phyloP scores from a whole-genome alignment of 2,113 vertebrate species.

The Calyptommatus sinebrachiatus region DNA sequence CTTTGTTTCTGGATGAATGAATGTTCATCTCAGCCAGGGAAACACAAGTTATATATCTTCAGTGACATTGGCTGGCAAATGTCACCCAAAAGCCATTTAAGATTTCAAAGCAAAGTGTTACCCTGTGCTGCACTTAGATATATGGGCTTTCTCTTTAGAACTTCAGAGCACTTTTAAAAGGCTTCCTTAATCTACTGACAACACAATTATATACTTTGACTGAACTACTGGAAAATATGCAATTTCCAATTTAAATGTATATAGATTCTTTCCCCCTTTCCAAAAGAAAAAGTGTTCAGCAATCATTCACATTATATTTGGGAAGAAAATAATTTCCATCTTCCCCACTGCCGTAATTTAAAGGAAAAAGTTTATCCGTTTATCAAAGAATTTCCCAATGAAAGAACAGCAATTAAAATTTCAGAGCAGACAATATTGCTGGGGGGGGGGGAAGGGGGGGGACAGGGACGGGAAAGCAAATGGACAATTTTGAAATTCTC shows the following conservation, averaged over 20 bases:
- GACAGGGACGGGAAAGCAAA: constrained; percentile 55
- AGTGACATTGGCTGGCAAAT: constrained; percentile 14
- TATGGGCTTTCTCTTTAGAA: not conserved
- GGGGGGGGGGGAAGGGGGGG: constrained; percentile 34
- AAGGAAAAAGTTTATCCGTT: constrained; percentile 57
- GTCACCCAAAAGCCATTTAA: constrained; percentile 19
- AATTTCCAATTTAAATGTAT: constrained; percentile 31
- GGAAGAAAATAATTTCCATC: constrained; percentile 40
- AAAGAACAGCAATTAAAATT: constrained; percentile 56
- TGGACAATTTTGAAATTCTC: constrained; percentile 50
- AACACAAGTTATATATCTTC: not conserved
- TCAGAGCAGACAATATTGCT: constrained; percentile 50
- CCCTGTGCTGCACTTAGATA: constrained; percentile 5
- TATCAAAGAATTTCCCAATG: constrained; percentile 56
- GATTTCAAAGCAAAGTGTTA: constrained; percentile 16
- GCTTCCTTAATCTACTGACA: constrained; percentile 18
- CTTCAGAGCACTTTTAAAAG: constrained; percentile 28
- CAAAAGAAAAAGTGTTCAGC: constrained; percentile 17
- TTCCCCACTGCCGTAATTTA: constrained; percentile 52
- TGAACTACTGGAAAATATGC: constrained; percentile 31
- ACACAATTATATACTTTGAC: constrained; percentile 29
- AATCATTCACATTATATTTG: constrained; percentile 53
- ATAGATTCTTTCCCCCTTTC: constrained; percentile 23
- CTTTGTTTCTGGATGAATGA: not conserved
- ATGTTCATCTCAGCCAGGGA: not conserved